Evolutionary conservation across 1,140 invertebrate species (phyloP).

Genomic region (Drosophila eugracilis): DNA sequence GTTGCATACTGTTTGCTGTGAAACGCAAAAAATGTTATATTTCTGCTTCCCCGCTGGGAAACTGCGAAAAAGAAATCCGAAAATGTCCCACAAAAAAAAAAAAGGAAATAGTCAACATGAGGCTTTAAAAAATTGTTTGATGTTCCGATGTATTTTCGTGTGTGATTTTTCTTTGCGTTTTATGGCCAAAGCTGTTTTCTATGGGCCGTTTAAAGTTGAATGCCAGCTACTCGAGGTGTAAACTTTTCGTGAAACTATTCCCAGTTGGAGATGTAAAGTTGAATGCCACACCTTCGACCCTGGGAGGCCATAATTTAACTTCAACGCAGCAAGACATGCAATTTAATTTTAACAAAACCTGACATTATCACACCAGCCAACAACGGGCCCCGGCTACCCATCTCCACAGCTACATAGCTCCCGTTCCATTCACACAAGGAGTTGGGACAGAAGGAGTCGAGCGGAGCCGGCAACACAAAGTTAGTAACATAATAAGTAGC

Average conservation of each 20-base stretch:
- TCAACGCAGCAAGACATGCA: conserved; percentile 80
- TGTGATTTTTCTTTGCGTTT: background rate
- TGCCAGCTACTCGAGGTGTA: conserved; percentile 26
- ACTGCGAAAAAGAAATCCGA: conserved; percentile 26
- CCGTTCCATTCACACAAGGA: background rate
- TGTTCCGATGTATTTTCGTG: conserved; percentile 6
- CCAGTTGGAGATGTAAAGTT: conserved; percentile 49
- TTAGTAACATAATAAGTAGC: conserved; percentile 83
- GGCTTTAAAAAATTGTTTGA: conserved; percentile 48
- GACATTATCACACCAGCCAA: conserved; percentile 81
- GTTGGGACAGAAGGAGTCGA: conserved; percentile 8
- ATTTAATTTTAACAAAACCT: conserved; percentile 83
- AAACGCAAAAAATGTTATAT: conserved; percentile 62
- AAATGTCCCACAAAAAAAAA: conserved; percentile 11
- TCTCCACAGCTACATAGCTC: conserved; percentile 18
- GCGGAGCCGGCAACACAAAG: conserved; percentile 69
- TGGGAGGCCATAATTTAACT: conserved; percentile 77
- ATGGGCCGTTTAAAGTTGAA: conserved; percentile 41
- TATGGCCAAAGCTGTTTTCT: conserved; percentile 21
- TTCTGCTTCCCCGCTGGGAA: conserved; percentile 34
- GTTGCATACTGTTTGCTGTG: conserved; percentile 71
- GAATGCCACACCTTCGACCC: conserved; percentile 63
- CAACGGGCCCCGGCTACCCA: conserved; percentile 22
- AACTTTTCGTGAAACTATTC: conserved; percentile 45
- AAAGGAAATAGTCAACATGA: conserved; percentile 26